Base-by-base conservation (phyloP, 2,888 invertebrate species). In the Teinopalpus imperialis region DNA sequence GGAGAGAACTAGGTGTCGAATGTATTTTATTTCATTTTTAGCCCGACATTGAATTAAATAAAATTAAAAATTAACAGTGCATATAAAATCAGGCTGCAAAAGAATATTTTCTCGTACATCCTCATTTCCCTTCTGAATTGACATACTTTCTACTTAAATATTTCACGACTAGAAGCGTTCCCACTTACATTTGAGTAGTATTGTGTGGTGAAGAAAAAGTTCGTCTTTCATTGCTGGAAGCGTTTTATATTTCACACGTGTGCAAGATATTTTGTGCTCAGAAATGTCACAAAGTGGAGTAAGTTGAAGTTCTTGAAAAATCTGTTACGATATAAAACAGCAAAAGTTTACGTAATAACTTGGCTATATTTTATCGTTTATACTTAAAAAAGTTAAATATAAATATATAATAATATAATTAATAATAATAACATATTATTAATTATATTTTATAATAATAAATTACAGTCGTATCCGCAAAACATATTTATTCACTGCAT, bases 131-230 rank as follows among this genome's bases (percentile, higher is more conserved):
- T 20, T 27, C 24, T 34, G 12, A 40, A 27, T 21, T 40, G 45
- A 45, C 45, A 45, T 27, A 45, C 34, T 45, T 45, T 45, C 39
- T 27, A 27, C 27, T 39, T 31, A 32, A 34, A 45, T 46, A 16
- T 34, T 34, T 27, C 27, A 27, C 20, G 34, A 14, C 40, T 40
- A 34, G 34, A 40, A 46, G 8, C 29, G 23, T 40, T 40, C 29
- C 23, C 34, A 40, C 27, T 21, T 35, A 46, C 39, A 20, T 34
- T 29, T 23, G 32, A 39, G 40, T 29, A 29, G 40, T 40, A 46
- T 46, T 46, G 45, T 46, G 40, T 21, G 27, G 45, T 40, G 29
- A 34, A 46, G 45, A 40, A 46, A 40, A 34, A 46, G 32, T 40
- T 34, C 29, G 45, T 40, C 45, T 46, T 46, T 46, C 45, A 46